Evolutionary conservation across 2,797 vertebrate genomes (phyloP).

Genomic region (Centroberyx gerrardi): DNA sequence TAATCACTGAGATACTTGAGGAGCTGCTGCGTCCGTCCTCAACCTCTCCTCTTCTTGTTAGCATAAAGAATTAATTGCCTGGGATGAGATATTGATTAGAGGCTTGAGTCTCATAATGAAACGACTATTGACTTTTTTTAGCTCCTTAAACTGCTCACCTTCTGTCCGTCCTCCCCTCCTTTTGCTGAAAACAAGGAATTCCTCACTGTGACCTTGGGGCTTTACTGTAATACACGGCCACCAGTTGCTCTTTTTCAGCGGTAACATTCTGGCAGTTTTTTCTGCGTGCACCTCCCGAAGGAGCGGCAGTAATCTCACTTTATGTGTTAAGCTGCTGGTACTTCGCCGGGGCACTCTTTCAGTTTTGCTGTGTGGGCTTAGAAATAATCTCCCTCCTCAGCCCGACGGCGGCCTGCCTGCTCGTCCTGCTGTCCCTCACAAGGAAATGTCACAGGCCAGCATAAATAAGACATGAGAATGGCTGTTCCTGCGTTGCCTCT

Average conservation of each 20-base stretch:
- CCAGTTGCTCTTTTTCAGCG: neutral
- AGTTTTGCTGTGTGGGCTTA: conserved; percentile 17
- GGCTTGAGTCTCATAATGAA: conserved; percentile 55
- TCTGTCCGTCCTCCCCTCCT: conserved; percentile 5
- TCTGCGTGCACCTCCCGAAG: conserved; percentile 27
- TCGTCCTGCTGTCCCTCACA: conserved; percentile 29
- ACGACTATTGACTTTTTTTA: conserved; percentile 46
- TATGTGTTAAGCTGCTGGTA: conserved; percentile 38
- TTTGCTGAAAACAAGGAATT: conserved; percentile 4
- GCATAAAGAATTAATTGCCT: conserved; percentile 54
- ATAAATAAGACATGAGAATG: conserved; percentile 77
- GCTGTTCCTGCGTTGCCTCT: conserved; percentile 50
- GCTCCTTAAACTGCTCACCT: conserved; percentile 30
- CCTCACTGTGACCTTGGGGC: neutral
- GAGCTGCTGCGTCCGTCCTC: conserved; percentile 8
- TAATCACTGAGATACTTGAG: conserved; percentile 28
- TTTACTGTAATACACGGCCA: neutral
- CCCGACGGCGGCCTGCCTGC: neutral
- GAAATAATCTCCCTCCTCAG: conserved; percentile 48
- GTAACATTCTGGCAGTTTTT: neutral
- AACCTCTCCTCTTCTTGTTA: conserved; percentile 44
- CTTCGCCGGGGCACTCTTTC: conserved; percentile 33
- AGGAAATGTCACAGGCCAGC: conserved; percentile 75
- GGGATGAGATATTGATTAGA: conserved; percentile 62
- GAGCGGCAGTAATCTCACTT: conserved; percentile 20